Base-by-base conservation (phyloP, 1,140 invertebrate species). In the Thrips palmi region DNA sequence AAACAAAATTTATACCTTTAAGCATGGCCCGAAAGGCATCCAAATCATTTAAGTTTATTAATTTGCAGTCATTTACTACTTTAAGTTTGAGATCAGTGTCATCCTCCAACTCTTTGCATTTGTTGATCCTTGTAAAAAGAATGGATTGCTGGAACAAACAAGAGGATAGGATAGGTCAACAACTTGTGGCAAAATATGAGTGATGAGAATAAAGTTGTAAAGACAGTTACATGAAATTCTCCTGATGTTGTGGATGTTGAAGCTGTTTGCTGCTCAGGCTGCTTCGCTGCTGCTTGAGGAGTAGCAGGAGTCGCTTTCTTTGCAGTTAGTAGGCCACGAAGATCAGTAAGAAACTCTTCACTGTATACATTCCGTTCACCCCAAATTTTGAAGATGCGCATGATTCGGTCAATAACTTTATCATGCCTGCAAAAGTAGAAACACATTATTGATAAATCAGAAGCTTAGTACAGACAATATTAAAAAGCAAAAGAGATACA, bases 381-480 rank as follows among this genome's bases (percentile, higher is more conserved):
- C 89, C 89, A 94, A 37, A 94, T 92, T 51, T 83, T 87, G 52
- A 93, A 86, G 41, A 94, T 86, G 37, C 88, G 64, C 39, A 83
- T 57, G 37, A 93, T 79, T 53, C 83, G 77, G 42, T 77, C 65
- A 49, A 79, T 74, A 4, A 93, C 83, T 56, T 83, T 82, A 31
- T 86, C 78, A 61, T 92, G 86, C 46, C 85, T 82, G 51, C 37
- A 62, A 60, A 40, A 30, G 33, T 14, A 42, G 18, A 33, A 33
- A 40, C 22, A 8, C 19, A 7, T 27, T 24, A 12, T 15, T n/a
- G 14, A 17, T 18, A 18, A 19, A 30, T 33, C 11, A 24, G 10
- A 27, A 11, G 8, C 6, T 4, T 41, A 11, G 14, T 10, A 41
- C 21, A 15, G 21, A 29, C 7, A 23, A 34, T 38, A 39, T 8